Evolutionary conservation across 2,797 vertebrate species (phyloP).

Genomic region (Cynopterus sphinx): DNA sequence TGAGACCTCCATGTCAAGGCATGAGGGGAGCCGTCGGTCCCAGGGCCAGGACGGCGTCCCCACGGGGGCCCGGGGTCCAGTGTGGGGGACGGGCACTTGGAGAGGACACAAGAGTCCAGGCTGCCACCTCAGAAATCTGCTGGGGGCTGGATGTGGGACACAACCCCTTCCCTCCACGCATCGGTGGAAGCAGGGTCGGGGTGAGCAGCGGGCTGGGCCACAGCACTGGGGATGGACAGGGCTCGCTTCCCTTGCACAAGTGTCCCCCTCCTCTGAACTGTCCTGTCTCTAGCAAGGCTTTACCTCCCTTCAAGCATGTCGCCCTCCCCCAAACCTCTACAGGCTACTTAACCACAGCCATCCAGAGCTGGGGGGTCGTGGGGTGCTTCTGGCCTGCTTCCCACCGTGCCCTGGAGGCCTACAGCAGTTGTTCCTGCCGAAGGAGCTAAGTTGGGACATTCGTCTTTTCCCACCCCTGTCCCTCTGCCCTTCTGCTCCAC

Average conservation of each 20-base stretch:
- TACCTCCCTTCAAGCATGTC: neutral
- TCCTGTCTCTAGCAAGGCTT: fast-evolving
- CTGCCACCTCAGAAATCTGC: neutral
- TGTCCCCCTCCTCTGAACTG: neutral
- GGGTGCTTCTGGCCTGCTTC: neutral
- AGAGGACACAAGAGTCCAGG: neutral
- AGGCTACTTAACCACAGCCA: neutral
- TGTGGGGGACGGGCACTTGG: fast-evolving
- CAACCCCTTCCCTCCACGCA: too few species aligned
- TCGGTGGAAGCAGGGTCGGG: neutral
- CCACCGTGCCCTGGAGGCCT: too few species aligned
- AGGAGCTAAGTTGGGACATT: neutral
- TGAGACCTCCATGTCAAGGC: neutral
- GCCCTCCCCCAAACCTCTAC: too few species aligned
- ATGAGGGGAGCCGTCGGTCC: neutral
- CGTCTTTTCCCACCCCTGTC: too few species aligned
- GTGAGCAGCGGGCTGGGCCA: neutral
- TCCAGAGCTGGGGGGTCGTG: neutral
- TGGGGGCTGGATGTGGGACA: neutral
- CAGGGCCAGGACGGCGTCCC: too few species aligned
- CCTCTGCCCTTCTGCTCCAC: neutral
- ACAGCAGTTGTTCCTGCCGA: neutral
- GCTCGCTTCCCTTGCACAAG: neutral
- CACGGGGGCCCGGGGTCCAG: too few species aligned
- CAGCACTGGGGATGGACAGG: neutral